Conservation (phyloP, 2,113 vertebrate genomes). For the Poeciliopsis turrubarensis region DNA sequence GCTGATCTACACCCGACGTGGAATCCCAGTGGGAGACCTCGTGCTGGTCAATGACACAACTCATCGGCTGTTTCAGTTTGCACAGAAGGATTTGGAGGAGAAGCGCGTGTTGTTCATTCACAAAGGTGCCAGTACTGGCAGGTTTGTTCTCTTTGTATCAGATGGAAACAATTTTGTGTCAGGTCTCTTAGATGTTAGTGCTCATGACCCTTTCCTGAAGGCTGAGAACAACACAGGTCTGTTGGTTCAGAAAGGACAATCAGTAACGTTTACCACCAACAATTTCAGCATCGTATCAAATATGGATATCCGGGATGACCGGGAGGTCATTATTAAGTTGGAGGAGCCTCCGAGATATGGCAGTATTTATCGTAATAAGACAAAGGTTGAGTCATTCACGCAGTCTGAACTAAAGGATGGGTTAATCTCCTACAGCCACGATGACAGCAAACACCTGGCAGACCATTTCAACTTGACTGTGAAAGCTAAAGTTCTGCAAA, state of each 20-base stretch:
- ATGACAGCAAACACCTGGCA: conserved; percentile 78
- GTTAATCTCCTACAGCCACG: conserved; percentile 82
- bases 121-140: conserved; percentile 79
- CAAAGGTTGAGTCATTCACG: conserved; percentile 78
- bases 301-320: conserved; percentile 84
- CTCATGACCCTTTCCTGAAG: conserved; percentile 83
- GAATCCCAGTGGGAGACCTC: conserved; percentile 89
- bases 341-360: conserved; percentile 80
- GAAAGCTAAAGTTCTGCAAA: conserved; percentile 69
- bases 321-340: conserved; percentile 79
- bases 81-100: conserved; percentile 84
- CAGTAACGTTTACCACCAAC: conserved; percentile 70
- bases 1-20: conserved; percentile 85
- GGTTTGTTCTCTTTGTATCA: conserved; percentile 90
- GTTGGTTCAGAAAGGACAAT: conserved; percentile 85
- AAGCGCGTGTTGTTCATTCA: conserved; percentile 86
- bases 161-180: conserved; percentile 88
- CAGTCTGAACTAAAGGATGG: conserved; percentile 80
- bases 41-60: conserved; percentile 82
- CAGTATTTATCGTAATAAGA: conserved; percentile 73
- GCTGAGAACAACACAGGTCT: conserved; percentile 86
- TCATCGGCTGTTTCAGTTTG: conserved; percentile 87
- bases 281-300: conserved; percentile 87
- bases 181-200: conserved; percentile 85
- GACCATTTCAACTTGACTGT: conserved; percentile 85